These are phyloP conservation scores for Pemphredon lugubris DNA, from an alignment of 2,888 invertebrate species.

Conservation along the genomic window DNA sequence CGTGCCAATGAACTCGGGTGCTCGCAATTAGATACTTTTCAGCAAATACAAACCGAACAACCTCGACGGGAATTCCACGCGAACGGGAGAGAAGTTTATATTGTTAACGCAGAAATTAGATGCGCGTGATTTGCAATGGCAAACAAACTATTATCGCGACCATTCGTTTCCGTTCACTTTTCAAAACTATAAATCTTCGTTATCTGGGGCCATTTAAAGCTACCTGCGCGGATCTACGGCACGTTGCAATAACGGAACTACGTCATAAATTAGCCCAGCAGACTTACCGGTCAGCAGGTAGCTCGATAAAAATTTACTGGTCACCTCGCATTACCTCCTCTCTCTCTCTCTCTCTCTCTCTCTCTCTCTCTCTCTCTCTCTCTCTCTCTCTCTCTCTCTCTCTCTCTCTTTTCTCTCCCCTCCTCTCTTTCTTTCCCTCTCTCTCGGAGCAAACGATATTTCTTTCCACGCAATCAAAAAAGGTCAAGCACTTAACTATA, in stretches of 20 bases:
- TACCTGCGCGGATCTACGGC: slow-evolving; percentile 35
- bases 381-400: too few relatives aligned
- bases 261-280: slow-evolving; percentile 49
- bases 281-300: slow-evolving; percentile 18
- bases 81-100: too few relatives aligned
- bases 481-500: slow-evolving; percentile 37
- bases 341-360: too few relatives aligned
- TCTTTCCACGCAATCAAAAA: slow-evolving; percentile 31
- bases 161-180: slow-evolving; percentile 14
- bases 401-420: too few relatives aligned
- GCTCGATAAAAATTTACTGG: slow-evolving; percentile 43
- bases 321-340: slow-evolving; percentile 35
- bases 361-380: too few relatives aligned
- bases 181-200: slow-evolving; percentile 30
- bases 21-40: not conserved
- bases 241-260: slow-evolving; percentile 56
- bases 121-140: too few relatives aligned
- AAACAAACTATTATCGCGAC: not conserved
- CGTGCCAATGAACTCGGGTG: not conserved
- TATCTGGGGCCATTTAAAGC: slow-evolving; percentile 19
- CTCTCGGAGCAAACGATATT: too few relatives aligned
- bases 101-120: too few relatives aligned
- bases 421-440: slow-evolving; percentile 4
- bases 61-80: not conserved
- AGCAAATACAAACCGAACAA: not conserved